Evolutionary conservation across 2,888 invertebrate species (phyloP), one percentile per base, ranked within the genome.

Genomic region (Sinotaia quadrata): DNA sequence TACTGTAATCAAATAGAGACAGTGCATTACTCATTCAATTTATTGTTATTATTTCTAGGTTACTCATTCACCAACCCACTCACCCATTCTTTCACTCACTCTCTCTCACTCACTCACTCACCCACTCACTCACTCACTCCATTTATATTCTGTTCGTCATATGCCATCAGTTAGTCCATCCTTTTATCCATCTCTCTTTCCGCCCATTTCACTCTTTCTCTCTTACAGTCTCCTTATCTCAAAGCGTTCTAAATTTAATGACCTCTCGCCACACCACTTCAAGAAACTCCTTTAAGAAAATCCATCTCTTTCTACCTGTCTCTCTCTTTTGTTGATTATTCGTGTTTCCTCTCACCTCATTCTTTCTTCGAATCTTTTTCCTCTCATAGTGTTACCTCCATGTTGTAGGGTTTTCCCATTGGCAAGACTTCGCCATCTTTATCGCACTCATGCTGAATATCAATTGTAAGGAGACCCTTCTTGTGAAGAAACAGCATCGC

Each of bases 381-480:
- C n/a, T n/a, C n/a, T n/a, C n/a, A n/a, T n/a, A n/a, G n/a, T n/a
- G n/a, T n/a, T 54, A 63, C 63, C 12, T 54, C 63, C 31, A 63
- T 3, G 2, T 49, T 52, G 54, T 63, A 62, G 4, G 66, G 51
- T 15, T 33, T 33, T 10, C 29, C 47, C 63, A 47, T 21, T 12
- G 54, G 52, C 27, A 41, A 12, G 12, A 44, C 8, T 41, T 57
- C 31, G 15, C 37, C 37, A 37, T 57, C 68, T 31, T n/a, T 24
- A 8, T 68, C 47, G 44, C 63, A 44, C 33, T 27, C 52, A 21
- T 63, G 54, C 33, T 57, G 36, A 21, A 49, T 44, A 27, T 49
- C 49, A n/a, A 51, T 0, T 0, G 36, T 63, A 31, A 63, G 63
- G 7, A 63, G 41, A 10, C 63, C 36, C 27, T 54, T 51, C 34